A percentile compares a stretch with the other conserved stretches of the same genome.
Evolutionary conservation across 2,113 vertebrate genomes (phyloP).

Genomic region (Marmota monax): DNA sequence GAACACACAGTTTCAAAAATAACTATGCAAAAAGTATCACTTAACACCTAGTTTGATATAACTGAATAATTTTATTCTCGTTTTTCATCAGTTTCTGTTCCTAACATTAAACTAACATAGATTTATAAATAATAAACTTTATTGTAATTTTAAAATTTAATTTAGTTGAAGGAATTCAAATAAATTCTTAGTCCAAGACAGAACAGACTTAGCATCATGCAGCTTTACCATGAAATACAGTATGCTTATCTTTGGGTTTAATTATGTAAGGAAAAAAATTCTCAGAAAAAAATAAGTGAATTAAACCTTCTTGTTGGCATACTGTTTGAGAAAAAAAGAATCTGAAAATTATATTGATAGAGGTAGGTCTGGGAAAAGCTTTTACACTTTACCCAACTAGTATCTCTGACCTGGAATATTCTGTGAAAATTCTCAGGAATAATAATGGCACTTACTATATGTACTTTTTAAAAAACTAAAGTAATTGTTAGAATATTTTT

Average conservation of each 20-base stretch:
- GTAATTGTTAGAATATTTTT: not conserved
- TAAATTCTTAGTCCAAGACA: constrained; percentile 23
- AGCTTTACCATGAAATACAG: constrained; percentile 39
- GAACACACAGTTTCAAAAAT: constrained; percentile 41
- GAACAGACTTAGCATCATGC: not conserved
- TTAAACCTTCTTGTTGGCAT: constrained; percentile 20
- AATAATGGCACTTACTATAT: not conserved
- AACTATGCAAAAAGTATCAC: constrained; percentile 51
- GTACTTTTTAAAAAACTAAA: not conserved
- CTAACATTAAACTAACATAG: constrained; percentile 47
- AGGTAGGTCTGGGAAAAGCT: not conserved
- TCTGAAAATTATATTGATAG: not conserved
- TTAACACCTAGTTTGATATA: constrained; percentile 51
- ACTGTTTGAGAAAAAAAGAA: not conserved
- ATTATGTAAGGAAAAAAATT: not conserved
- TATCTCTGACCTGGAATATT: not conserved
- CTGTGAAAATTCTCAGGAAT: not conserved
- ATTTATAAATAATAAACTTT: constrained; percentile 58
- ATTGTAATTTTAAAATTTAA: constrained; percentile 61
- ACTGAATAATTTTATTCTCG: constrained; percentile 56
- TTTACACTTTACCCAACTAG: not conserved
- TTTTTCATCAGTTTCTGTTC: constrained; percentile 54
- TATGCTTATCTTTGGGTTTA: constrained; percentile 24
- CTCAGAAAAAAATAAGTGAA: constrained; percentile 24
- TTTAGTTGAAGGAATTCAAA: constrained; percentile 57